Percentiles rank a stretch among this genome's conserved stretches.
Conservation (phyloP, 2,113 vertebrate genomes). For the Lathamus discolor region DNA sequence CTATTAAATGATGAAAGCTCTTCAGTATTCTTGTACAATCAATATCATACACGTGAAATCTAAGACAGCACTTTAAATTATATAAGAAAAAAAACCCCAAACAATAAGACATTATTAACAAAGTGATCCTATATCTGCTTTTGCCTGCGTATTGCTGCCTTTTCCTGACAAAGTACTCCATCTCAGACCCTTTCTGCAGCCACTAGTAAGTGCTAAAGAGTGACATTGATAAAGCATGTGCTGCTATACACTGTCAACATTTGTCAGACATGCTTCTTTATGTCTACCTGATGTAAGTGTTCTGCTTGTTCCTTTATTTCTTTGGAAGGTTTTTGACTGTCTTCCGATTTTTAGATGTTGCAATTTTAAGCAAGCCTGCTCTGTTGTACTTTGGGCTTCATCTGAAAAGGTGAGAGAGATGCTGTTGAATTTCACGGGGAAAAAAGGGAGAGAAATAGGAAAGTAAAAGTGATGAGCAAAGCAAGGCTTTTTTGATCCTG, state of each 20-base stretch:
- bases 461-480: background rate
- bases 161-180: background rate
- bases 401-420: background rate
- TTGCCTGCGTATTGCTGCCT: background rate
- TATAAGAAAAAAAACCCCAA: background rate
- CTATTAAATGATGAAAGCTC: conserved; percentile 1
- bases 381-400: background rate
- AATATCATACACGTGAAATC: conserved; percentile 22
- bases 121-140: background rate
- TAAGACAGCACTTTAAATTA: background rate
- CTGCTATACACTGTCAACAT: background rate
- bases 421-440: background rate
- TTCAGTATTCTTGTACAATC: background rate
- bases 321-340: background rate
- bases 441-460: background rate
- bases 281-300: background rate
- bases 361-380: background rate
- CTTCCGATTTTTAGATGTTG: background rate
- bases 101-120: background rate
- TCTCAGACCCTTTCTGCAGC: background rate
- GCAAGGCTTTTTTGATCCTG: background rate
- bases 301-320: background rate
- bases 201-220: background rate
- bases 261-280: background rate
- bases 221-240: background rate